Evolutionary conservation across 2,113 vertebrate species (phyloP).

Genomic region (Pterocles burchelli): DNA sequence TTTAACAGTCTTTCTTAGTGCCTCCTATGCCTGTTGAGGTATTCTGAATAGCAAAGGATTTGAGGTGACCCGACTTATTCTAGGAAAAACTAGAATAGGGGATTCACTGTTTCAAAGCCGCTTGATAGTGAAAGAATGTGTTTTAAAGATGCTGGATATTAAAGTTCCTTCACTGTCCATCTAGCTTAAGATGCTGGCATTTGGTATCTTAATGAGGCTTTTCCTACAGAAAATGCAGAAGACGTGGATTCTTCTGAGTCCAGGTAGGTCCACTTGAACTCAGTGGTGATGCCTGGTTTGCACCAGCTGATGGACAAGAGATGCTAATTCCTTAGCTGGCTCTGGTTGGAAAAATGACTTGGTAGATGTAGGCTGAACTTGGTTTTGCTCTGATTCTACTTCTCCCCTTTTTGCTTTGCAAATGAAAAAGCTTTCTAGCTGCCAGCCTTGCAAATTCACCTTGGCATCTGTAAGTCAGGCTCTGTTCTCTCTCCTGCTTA

Average conservation of each 20-base stretch:
- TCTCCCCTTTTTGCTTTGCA: background rate
- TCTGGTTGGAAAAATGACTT: fast-evolving
- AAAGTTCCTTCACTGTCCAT: background rate
- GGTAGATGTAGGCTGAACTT: background rate
- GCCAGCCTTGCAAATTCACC: constrained; percentile 32
- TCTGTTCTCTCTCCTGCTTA: background rate
- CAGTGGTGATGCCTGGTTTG: background rate
- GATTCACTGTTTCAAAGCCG: background rate
- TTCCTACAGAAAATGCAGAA: background rate
- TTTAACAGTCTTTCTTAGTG: background rate
- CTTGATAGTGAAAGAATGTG: background rate
- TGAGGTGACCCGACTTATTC: background rate
- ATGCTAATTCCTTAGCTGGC: background rate
- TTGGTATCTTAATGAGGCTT: background rate
- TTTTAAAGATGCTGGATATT: background rate
- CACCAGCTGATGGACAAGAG: background rate
- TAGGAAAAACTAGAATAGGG: background rate
- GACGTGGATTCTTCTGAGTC: background rate
- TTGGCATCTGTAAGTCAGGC: constrained; percentile 19
- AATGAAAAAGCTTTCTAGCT: constrained; percentile 14
- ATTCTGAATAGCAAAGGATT: background rate
- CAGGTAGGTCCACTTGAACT: fast-evolving
- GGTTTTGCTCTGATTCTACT: background rate
- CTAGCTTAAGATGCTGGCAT: background rate
- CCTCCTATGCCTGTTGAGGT: background rate